These are phyloP conservation scores for Cyanoramphus novaezelandiae DNA, from an alignment of 2,113 vertebrate species.

Conservation along the genomic window DNA sequence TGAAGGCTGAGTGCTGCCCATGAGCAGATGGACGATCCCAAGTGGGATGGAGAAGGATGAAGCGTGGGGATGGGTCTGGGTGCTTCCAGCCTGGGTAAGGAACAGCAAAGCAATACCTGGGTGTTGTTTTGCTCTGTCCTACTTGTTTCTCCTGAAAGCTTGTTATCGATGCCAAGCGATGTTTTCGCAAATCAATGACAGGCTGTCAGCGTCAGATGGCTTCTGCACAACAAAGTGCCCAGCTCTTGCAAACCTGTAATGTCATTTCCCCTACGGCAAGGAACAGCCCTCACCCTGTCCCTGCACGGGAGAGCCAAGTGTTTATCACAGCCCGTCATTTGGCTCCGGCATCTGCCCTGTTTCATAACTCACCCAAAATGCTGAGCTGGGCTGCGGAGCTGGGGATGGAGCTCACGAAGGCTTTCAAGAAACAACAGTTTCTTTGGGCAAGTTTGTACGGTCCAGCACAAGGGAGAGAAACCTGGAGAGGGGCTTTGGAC, in stretches of 20 bases:
- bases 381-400: background rate
- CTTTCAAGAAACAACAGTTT: constrained; percentile 21
- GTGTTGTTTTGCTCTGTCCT: constrained; percentile 31
- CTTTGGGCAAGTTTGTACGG: background rate
- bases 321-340: constrained; percentile 39
- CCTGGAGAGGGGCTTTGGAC: background rate
- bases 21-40: accelerated
- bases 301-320: background rate
- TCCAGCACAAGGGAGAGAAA: background rate
- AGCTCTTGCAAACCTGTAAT: constrained; percentile 53
- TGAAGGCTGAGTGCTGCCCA: background rate
- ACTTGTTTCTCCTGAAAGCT: constrained; percentile 37
- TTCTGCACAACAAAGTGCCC: constrained; percentile 44
- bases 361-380: constrained; percentile 40
- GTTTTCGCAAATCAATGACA: constrained; percentile 61
- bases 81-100: background rate
- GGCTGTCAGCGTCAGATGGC: constrained; percentile 50
- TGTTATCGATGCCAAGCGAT: constrained; percentile 38
- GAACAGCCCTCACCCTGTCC: constrained; percentile 37
- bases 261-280: constrained; percentile 12
- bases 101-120: background rate
- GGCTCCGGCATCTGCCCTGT: constrained; percentile 2
- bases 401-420: background rate
- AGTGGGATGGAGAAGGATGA: background rate
- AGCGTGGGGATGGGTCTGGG: background rate